Conservation (phyloP, 1,140 invertebrate species). For the Pectinophora gossypiella region DNA sequence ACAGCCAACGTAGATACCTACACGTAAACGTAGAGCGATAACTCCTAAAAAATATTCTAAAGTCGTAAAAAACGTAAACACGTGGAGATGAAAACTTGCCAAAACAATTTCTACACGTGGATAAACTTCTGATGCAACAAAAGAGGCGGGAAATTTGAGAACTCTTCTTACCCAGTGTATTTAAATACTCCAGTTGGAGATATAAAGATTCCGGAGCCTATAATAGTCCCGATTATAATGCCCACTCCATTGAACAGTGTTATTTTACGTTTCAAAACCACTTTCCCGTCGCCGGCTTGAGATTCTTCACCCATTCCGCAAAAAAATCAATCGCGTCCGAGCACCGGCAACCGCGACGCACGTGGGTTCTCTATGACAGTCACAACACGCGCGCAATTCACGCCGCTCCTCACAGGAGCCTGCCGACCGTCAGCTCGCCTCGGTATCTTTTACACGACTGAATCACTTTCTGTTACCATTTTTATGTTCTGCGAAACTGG, state of each 20-base stretch:
- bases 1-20: too few species aligned
- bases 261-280: conserved; percentile 87
- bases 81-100: too few species aligned
- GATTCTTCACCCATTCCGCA: conserved; percentile 69
- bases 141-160: conserved; percentile 36
- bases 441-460: conserved; percentile 43
- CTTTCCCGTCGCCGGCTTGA: conserved; percentile 67
- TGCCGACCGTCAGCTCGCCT: conserved; percentile 11
- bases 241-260: conserved; percentile 90
- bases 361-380: conserved; percentile 26
- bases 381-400: conserved; percentile 17
- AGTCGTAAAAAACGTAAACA: too few species aligned
- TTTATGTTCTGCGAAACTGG: conserved; percentile 54
- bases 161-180: conserved; percentile 76
- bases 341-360: conserved; percentile 51
- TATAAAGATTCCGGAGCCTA: conserved; percentile 90
- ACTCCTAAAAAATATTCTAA: too few species aligned
- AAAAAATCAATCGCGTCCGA: conserved; percentile 60
- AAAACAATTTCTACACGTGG: too few species aligned
- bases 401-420: conserved; percentile 6
- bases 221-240: conserved; percentile 90
- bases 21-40: too few species aligned
- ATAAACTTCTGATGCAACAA: not conserved
- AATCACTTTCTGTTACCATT: conserved; percentile 61
- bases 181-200: conserved; percentile 84